A percentile compares a stretch with the other conserved stretches of the same genome.
Evolutionary conservation across 2,797 vertebrate genomes (phyloP).

Genomic region (Picus viridis): DNA sequence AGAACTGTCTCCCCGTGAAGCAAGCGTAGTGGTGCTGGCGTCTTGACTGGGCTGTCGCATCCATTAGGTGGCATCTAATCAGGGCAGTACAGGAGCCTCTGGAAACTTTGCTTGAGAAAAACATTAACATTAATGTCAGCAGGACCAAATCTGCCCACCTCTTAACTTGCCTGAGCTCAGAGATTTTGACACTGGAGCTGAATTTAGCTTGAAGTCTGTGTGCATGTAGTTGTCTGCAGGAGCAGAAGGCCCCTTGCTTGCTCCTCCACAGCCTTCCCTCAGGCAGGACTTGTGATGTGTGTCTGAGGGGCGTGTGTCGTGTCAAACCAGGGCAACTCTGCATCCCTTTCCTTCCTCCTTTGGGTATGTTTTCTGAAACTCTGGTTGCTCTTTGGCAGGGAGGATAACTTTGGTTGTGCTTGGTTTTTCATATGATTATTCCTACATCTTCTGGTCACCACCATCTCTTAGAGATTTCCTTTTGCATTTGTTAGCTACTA

Average conservation of each 20-base stretch:
- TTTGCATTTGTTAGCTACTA: background rate
- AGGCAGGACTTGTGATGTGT: background rate
- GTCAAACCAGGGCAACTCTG: background rate
- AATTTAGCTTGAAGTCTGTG: background rate
- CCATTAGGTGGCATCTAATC: background rate
- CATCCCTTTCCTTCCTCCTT: background rate
- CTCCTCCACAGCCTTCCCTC: background rate
- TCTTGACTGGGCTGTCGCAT: slow-evolving; percentile 18
- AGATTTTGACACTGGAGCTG: background rate
- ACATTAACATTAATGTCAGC: background rate
- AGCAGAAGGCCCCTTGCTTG: background rate
- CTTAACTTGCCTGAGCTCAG: background rate
- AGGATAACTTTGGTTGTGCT: background rate
- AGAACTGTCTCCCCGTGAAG: background rate
- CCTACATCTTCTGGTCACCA: background rate
- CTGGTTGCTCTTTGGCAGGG: background rate
- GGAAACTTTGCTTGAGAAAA: background rate
- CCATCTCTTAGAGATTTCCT: background rate
- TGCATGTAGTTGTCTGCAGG: background rate
- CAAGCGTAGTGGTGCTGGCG: background rate
- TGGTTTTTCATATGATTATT: background rate
- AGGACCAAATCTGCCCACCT: background rate
- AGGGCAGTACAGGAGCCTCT: background rate
- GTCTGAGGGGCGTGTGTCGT: background rate
- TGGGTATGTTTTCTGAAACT: background rate